Percentiles rank a stretch among this genome's conserved stretches.
Evolutionary conservation across 1,140 invertebrate species (phyloP).

Genomic region (Aphelinus certus): DNA sequence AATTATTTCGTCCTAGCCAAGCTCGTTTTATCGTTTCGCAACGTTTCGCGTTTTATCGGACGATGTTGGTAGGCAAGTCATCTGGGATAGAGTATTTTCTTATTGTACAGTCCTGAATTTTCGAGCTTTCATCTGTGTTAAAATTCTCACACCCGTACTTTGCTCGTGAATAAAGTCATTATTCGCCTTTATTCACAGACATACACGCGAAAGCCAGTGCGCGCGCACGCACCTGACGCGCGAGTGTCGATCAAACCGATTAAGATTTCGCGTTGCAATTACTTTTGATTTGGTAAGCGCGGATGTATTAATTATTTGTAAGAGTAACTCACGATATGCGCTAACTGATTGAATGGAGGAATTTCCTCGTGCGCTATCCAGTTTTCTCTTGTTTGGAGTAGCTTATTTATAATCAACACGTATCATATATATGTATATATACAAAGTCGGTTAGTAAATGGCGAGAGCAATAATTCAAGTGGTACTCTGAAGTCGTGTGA

Average conservation of each 20-base stretch:
- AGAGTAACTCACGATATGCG: conserved; percentile 1
- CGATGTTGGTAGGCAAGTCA: no score
- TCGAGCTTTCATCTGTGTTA: no score
- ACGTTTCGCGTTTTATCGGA: no score
- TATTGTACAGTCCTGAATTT: no score
- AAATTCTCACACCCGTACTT: no score
- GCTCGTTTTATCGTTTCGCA: no score
- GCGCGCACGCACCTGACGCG: no score
- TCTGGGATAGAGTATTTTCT: no score
- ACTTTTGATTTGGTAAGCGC: neutral
- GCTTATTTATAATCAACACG: conserved; percentile 1
- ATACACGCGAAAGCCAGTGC: conserved; percentile 10
- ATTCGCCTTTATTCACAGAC: no score
- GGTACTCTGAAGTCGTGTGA: conserved; percentile 5
- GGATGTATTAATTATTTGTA: conserved; percentile 16
- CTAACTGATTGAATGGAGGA: neutral
- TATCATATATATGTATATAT: neutral
- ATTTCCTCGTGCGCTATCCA: neutral
- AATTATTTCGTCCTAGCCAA: no score
- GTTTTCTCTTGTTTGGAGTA: neutral
- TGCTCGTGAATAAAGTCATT: no score
- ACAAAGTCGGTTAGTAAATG: neutral
- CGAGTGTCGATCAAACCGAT: neutral
- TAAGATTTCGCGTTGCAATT: neutral
- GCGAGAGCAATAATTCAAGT: conserved; percentile 11